A percentile compares a stretch with the other conserved stretches of the same genome.
phyloP scores from a whole-genome alignment of 2,888 invertebrate species.

The Cryptocephalus primarius region DNA sequence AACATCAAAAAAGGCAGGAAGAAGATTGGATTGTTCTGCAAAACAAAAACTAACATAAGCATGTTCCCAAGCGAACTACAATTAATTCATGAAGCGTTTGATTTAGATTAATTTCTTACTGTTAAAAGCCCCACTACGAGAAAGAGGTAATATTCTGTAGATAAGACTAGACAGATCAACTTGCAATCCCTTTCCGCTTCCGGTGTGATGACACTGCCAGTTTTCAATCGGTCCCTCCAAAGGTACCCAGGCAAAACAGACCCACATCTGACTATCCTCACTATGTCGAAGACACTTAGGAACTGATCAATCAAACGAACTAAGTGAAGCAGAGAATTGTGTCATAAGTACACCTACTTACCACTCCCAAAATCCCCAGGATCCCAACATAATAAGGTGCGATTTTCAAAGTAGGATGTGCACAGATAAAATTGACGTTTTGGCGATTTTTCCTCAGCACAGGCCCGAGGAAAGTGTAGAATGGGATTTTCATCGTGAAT shows the following conservation, averaged over 20 bases:
- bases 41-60: conserved; percentile 6
- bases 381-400: no score
- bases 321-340: no score
- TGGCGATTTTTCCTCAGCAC: no score
- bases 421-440: no score
- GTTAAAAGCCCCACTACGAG: conserved; percentile 27
- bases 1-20: conserved; percentile 30
- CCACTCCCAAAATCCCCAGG: no score
- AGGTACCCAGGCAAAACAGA: conserved; percentile 26
- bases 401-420: no score
- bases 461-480: no score
- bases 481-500: no score
- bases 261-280: conserved; percentile 28
- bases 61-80: neutral
- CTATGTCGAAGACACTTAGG: conserved; percentile 29
- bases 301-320: conserved; percentile 18
- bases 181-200: conserved; percentile 32
- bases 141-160: conserved; percentile 30
- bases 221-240: conserved; percentile 22
- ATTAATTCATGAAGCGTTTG: neutral
- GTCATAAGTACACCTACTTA: no score
- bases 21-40: conserved; percentile 29
- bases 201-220: conserved; percentile 22
- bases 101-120: conserved; percentile 18
- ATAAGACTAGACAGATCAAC: conserved; percentile 30